These are phyloP conservation scores for Cerceris rybyensis DNA, from an alignment of 2,888 invertebrate genomes.

Conservation along the genomic window DNA sequence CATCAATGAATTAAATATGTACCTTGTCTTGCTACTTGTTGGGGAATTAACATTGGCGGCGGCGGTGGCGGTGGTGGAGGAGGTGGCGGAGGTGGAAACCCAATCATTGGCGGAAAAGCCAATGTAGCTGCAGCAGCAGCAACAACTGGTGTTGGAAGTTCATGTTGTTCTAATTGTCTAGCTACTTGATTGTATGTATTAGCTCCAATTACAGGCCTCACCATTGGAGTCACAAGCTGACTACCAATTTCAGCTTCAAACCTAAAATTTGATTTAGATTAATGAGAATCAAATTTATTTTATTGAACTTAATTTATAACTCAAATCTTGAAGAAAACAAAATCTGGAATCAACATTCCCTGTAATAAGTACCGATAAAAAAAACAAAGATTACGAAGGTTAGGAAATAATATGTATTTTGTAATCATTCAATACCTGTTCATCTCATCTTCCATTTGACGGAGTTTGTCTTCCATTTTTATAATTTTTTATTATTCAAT, in stretches of 20 bases:
- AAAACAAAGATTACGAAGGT: conserved; percentile 3
- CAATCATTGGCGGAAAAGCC: conserved; percentile 83
- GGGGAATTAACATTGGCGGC: conserved; percentile 87
- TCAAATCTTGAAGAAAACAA: too few species aligned
- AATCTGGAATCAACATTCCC: too few species aligned
- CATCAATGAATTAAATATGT: neutral
- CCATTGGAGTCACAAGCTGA: conserved; percentile 83
- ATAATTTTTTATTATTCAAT: neutral
- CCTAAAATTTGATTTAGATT: conserved; percentile 81
- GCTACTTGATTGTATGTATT: conserved; percentile 89
- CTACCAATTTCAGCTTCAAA: conserved; percentile 95
- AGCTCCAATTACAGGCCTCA: conserved; percentile 87
- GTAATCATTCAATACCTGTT: conserved; percentile 85
- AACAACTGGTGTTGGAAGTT: conserved; percentile 80
- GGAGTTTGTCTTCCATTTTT: conserved; percentile 84
- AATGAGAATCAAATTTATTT: neutral
- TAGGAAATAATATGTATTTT: conserved; percentile 1
- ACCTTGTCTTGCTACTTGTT: conserved; percentile 85
- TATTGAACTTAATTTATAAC: too few species aligned
- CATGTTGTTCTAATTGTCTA: conserved; percentile 85
- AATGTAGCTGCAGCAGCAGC: conserved; percentile 81
- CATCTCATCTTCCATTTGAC: conserved; percentile 96
- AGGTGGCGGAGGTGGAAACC: conserved; percentile 86
- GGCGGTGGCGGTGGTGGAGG: conserved; percentile 88
- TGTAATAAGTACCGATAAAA: neutral